Percentiles rank a stretch among this genome's conserved stretches.
phyloP scores from a whole-genome alignment of 2,113 vertebrate species.

The Psittacus erithacus region DNA sequence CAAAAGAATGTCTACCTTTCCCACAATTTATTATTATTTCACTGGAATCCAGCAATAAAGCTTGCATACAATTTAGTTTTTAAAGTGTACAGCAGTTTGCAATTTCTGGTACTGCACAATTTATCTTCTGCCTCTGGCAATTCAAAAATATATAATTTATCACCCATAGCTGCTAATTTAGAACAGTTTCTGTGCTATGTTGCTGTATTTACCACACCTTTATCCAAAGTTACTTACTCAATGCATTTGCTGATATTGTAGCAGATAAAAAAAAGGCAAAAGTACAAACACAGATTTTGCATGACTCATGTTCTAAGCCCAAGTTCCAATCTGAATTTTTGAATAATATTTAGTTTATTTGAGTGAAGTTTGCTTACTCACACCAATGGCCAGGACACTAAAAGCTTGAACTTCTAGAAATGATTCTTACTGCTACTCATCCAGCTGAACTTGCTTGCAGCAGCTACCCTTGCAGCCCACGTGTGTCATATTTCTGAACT shows the following conservation, averaged over 20 bases:
- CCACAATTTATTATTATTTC: not conserved
- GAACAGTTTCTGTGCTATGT: not conserved
- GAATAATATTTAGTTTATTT: not conserved
- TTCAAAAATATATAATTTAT: not conserved
- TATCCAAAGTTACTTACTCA: not conserved
- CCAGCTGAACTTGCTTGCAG: not conserved
- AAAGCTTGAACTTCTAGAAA: not conserved
- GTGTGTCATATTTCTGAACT: not conserved
- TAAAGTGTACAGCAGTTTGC: not conserved
- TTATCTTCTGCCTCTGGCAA: not conserved
- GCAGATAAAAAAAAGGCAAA: not conserved
- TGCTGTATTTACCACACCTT: not conserved
- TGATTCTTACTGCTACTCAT: not conserved
- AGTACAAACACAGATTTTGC: fast-evolving
- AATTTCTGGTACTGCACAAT: not conserved
- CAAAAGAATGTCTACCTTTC: not conserved
- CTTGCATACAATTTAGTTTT: not conserved
- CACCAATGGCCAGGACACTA: not conserved
- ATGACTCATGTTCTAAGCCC: not conserved
- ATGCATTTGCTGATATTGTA: not conserved
- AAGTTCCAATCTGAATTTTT: not conserved
- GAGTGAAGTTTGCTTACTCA: not conserved
- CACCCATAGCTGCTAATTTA: not conserved
- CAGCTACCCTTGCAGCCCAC: not conserved
- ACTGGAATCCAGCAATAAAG: not conserved